Percentiles rank a stretch among this genome's conserved stretches.
Conservation (phyloP, 2,888 invertebrate genomes). For the Yponomeuta plumbellus region DNA sequence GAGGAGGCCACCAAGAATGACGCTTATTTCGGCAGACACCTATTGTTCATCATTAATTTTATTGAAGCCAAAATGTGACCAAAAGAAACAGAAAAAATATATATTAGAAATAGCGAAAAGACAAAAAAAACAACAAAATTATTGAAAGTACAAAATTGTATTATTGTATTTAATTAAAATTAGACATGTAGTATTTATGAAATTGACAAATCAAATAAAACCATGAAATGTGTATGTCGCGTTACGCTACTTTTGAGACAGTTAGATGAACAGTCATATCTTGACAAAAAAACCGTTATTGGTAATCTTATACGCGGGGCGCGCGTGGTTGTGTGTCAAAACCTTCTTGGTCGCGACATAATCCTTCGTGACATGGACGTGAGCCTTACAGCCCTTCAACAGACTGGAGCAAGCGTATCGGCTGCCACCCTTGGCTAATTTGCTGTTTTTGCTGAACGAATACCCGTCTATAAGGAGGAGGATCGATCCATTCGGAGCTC, state of each 20-base stretch:
- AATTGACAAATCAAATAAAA: too few species aligned
- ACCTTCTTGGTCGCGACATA: constrained; percentile 21
- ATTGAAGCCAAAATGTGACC: too few species aligned
- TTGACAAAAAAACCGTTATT: neutral
- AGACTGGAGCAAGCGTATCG: constrained; percentile 36
- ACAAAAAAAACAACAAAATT: too few species aligned
- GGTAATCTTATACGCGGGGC: neutral
- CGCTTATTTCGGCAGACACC: too few species aligned
- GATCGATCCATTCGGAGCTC: constrained; percentile 22
- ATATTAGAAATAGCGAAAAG: too few species aligned
- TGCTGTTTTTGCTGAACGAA: constrained; percentile 28
- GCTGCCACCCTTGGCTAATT: constrained; percentile 15
- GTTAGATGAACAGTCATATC: neutral
- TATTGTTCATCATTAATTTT: too few species aligned
- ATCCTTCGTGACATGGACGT: constrained; percentile 26
- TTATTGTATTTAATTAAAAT: too few species aligned
- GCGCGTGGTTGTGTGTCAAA: constrained; percentile 14
- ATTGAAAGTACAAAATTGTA: too few species aligned
- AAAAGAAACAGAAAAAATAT: too few species aligned
- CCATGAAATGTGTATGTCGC: too few species aligned
- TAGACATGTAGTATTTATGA: neutral
- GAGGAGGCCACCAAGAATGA: too few species aligned
- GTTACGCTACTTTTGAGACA: neutral
- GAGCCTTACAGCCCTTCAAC: constrained; percentile 30
- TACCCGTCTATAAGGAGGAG: constrained; percentile 29